Conservation (phyloP, 2,113 vertebrate species). For the Riparia riparia region DNA sequence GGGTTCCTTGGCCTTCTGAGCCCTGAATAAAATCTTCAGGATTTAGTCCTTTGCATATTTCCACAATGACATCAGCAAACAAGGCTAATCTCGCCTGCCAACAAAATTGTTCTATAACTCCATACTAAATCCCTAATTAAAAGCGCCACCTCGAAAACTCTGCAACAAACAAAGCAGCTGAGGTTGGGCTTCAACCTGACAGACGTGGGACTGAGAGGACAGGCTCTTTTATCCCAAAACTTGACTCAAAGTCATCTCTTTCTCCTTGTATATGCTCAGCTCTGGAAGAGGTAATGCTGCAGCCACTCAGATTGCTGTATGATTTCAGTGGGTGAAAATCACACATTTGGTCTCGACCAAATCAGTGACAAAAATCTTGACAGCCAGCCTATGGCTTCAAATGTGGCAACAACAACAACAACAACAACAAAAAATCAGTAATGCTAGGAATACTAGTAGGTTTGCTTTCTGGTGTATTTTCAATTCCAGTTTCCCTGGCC, state of each 20-base stretch:
- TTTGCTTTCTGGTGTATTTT: neutral
- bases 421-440: too few relatives aligned
- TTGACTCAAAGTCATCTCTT: neutral
- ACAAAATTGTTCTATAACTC: slow-evolving; percentile 22
- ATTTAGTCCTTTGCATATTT: slow-evolving; percentile 11
- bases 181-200: neutral
- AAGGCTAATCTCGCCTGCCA: neutral
- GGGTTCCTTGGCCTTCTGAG: neutral
- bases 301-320: neutral
- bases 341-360: neutral
- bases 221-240: neutral
- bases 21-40: neutral
- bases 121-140: slow-evolving; percentile 28
- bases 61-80: slow-evolving; percentile 16
- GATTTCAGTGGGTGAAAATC: neutral
- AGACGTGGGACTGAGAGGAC: accelerated
- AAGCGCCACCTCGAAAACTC: neutral
- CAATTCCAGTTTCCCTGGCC: neutral
- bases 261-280: neutral
- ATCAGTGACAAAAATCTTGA: neutral
- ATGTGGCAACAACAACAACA: neutral
- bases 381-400: neutral
- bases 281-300: neutral
- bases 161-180: neutral
- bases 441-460: neutral